Evolutionary conservation across 64 coral and sea anemone genomes (phyloP).

Genomic region (Stylophora pistillata): DNA sequence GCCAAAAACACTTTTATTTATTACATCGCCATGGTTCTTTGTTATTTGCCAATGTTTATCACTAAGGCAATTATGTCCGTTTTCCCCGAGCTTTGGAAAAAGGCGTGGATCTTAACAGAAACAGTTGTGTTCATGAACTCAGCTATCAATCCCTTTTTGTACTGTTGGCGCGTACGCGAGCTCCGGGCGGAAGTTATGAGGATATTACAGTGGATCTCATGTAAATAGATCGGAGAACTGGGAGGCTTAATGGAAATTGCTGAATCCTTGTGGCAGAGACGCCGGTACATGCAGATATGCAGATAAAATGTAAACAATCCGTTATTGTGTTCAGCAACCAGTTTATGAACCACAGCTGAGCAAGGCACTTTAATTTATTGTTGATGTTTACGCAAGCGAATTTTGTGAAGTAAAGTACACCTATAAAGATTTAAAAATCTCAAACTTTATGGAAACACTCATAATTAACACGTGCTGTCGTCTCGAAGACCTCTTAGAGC

Average conservation of each 20-base stretch:
- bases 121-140: constrained; percentile 12
- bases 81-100: background rate
- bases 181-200: background rate
- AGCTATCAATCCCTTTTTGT: constrained; percentile 9
- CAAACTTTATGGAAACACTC: no score
- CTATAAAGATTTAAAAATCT: no score
- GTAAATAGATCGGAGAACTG: background rate
- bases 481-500: no score
- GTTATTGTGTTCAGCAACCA: no score
- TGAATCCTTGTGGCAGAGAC: background rate
- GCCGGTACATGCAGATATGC: no score
- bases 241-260: background rate
- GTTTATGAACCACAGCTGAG: no score
- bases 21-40: constrained; percentile 2
- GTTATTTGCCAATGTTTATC: background rate
- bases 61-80: background rate
- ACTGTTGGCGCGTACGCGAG: background rate
- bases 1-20: constrained; percentile 30
- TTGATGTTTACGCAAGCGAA: no score
- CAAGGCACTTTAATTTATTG: no score
- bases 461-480: no score
- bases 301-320: no score
- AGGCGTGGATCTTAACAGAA: background rate
- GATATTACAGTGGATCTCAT: background rate
- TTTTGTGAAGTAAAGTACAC: no score